A percentile compares a stretch with the other conserved stretches of the same genome.
phyloP scores from a whole-genome alignment of 2,797 vertebrate species.

The Passerculus sandwichensis region DNA sequence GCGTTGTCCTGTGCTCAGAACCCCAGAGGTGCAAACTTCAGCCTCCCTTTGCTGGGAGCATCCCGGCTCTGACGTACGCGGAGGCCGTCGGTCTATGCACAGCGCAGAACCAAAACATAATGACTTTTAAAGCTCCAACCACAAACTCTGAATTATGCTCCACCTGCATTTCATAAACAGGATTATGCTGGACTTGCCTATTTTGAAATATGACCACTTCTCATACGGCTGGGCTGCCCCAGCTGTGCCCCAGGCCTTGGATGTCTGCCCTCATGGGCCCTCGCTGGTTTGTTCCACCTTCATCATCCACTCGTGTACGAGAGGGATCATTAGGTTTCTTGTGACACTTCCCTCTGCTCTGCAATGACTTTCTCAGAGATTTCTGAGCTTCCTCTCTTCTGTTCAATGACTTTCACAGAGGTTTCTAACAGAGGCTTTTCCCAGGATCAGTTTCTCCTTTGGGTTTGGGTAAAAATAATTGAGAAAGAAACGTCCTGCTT shows the following conservation, averaged over 20 bases:
- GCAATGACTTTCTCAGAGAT: not conserved
- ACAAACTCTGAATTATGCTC: conserved; percentile 53
- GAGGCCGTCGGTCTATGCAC: not conserved
- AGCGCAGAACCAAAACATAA: not conserved
- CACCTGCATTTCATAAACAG: conserved; percentile 67
- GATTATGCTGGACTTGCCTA: conserved; percentile 48
- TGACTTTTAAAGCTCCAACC: conserved; percentile 48
- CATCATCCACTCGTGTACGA: not conserved
- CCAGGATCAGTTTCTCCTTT: not conserved
- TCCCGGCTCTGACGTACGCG: not conserved
- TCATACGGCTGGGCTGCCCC: not conserved
- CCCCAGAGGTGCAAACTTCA: not conserved
- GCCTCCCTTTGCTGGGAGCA: not conserved
- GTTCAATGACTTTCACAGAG: not conserved
- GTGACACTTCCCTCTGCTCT: not conserved
- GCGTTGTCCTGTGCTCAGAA: not conserved
- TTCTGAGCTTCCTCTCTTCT: not conserved
- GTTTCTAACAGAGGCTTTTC: not conserved
- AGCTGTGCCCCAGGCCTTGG: conserved; percentile 51
- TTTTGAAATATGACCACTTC: conserved; percentile 60
- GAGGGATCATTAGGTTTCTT: not conserved
- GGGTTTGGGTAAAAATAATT: not conserved
- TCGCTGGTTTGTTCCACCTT: conserved; percentile 2
- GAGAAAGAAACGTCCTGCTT: not conserved
- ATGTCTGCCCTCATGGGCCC: not conserved